Evolutionary conservation across 2,888 invertebrate species (phyloP).

Genomic region (Scrobipalpa atriplicella): DNA sequence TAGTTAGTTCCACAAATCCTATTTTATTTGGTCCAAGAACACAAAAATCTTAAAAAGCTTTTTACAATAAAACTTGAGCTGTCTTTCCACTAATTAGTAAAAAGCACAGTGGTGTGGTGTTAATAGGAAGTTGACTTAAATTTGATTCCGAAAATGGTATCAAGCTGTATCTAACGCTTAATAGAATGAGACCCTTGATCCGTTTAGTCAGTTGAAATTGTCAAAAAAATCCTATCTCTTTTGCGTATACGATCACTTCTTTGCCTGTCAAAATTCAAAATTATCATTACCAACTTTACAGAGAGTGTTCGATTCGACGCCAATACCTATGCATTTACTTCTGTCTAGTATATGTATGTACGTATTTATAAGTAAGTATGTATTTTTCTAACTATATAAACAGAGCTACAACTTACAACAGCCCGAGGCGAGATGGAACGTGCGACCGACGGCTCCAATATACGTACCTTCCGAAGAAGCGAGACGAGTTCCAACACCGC

Average conservation of each 20-base stretch:
- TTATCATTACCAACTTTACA: conserved; percentile 26
- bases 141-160: conserved; percentile 47
- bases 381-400: conserved; percentile 51
- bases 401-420: conserved; percentile 81
- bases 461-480: conserved; percentile 74
- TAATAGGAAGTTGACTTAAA: conserved; percentile 55
- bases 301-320: conserved; percentile 37
- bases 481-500: conserved; percentile 68
- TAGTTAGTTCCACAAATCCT: too few species aligned
- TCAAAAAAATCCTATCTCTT: conserved; percentile 78
- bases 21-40: too few species aligned
- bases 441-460: conserved; percentile 78
- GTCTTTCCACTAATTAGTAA: conserved; percentile 37
- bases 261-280: conserved; percentile 29
- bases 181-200: conserved; percentile 42
- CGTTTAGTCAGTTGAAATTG: conserved; percentile 43
- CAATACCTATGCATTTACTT: conserved; percentile 29
- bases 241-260: conserved; percentile 59
- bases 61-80: too few species aligned
- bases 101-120: conserved; percentile 79
- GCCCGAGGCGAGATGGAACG: conserved; percentile 72
- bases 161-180: conserved; percentile 45
- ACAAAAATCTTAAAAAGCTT: too few species aligned
- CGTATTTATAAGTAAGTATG: conserved; percentile 32
- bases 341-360: conserved; percentile 20